phyloP scores from a whole-genome alignment of 2,888 invertebrate species.

The Ypsolopha sequella region DNA sequence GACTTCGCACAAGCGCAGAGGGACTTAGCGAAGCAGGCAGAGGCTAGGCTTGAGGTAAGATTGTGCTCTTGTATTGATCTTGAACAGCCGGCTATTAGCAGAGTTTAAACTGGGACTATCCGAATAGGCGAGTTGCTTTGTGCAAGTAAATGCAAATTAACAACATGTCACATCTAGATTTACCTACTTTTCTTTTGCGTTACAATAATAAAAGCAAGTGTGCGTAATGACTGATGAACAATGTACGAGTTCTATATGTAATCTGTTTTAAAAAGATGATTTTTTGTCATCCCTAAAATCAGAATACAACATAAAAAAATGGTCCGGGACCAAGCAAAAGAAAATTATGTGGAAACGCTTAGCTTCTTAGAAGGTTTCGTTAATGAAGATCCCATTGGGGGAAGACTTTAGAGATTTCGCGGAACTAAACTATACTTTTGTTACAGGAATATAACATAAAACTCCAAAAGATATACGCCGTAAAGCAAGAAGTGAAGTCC shows the following conservation, averaged over 20 bases:
- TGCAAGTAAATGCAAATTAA: too few species aligned
- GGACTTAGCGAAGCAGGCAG: constrained; percentile 87
- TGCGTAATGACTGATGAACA: too few species aligned
- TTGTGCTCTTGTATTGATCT: too few species aligned
- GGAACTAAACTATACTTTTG: background rate
- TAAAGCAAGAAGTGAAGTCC: constrained; percentile 90
- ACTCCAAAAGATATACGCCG: constrained; percentile 86
- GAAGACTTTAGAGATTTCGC: too few species aligned
- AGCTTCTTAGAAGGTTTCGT: background rate
- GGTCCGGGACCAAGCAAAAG: background rate
- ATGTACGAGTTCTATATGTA: too few species aligned
- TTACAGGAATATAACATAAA: constrained; percentile 93
- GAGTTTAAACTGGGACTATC: too few species aligned
- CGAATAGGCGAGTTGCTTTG: too few species aligned
- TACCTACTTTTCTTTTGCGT: too few species aligned
- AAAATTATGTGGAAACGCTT: background rate
- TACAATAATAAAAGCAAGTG: too few species aligned
- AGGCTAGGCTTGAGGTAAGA: constrained; percentile 85
- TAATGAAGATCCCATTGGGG: background rate
- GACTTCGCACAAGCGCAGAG: constrained; percentile 91
- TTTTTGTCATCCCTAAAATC: background rate
- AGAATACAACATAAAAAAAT: background rate
- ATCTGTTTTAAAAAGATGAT: background rate
- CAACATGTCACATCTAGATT: too few species aligned
- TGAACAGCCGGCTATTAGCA: too few species aligned